phyloP scores from a whole-genome alignment of 2,113 vertebrate species.

The Origma solitaria region DNA sequence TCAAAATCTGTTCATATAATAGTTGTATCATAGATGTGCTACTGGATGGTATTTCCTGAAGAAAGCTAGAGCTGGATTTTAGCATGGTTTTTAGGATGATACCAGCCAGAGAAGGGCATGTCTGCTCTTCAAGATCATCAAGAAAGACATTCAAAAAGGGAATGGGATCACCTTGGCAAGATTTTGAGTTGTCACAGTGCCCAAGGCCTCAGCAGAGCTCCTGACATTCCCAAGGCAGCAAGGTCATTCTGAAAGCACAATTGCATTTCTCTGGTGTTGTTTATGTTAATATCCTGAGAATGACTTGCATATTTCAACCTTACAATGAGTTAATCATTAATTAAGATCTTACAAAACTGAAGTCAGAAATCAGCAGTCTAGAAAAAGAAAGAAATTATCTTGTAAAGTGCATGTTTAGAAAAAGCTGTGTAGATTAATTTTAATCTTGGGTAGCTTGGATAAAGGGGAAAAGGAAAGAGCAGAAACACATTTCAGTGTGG shows the following conservation, averaged over 20 bases:
- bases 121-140: not conserved
- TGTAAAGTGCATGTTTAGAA: not conserved
- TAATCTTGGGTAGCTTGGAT: not conserved
- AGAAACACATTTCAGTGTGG: not conserved
- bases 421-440: not conserved
- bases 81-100: not conserved
- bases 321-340: slow-evolving; percentile 69
- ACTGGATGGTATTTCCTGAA: not conserved
- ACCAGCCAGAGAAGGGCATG: not conserved
- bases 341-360: slow-evolving; percentile 50
- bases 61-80: not conserved
- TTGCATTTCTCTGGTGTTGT: slow-evolving; percentile 38
- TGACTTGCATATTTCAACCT: slow-evolving; percentile 67
- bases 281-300: slow-evolving; percentile 61
- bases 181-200: slow-evolving; percentile 11
- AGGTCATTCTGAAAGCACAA: slow-evolving; percentile 64
- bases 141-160: not conserved
- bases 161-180: not conserved
- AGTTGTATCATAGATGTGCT: not conserved
- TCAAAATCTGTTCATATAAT: not conserved
- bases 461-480: not conserved
- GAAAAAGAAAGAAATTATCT: not conserved
- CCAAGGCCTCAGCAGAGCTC: slow-evolving; percentile 18
- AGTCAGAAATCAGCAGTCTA: slow-evolving; percentile 39
- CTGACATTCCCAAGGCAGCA: slow-evolving; percentile 54